Evolutionary conservation across 2,797 vertebrate genomes (phyloP).

Genomic region (Pteropus rufus): DNA sequence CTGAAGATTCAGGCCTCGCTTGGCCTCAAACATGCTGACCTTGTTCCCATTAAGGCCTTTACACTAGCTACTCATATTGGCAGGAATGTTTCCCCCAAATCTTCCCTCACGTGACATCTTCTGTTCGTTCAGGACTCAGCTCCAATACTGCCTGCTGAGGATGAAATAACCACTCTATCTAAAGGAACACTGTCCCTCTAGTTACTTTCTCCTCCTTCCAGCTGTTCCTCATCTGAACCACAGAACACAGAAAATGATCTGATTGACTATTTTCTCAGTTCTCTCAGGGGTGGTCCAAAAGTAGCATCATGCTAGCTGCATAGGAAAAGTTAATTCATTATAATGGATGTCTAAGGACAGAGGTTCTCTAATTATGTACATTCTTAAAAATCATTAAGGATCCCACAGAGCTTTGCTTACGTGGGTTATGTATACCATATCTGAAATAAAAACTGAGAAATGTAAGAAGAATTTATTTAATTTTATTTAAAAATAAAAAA

Average conservation of each 20-base stretch:
- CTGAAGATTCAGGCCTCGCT: neutral
- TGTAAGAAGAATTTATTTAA: neutral
- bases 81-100: neutral
- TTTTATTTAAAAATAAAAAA: conserved; percentile 33
- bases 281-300: neutral
- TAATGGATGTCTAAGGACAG: neutral
- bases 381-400: conserved; percentile 38
- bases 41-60: neutral
- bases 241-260: neutral
- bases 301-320: neutral
- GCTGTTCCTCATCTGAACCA: neutral
- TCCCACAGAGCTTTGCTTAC: neutral
- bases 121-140: neutral
- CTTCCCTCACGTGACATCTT: neutral
- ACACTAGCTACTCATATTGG: neutral
- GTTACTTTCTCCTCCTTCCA: neutral
- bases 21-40: neutral
- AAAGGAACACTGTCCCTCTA: neutral
- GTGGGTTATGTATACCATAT: neutral
- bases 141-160: neutral
- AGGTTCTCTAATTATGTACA: neutral
- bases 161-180: neutral
- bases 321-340: neutral
- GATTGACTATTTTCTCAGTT: neutral
- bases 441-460: conserved; percentile 12